phyloP scores from a whole-genome alignment of 1,140 invertebrate species.

The Euborellia annulipes region DNA sequence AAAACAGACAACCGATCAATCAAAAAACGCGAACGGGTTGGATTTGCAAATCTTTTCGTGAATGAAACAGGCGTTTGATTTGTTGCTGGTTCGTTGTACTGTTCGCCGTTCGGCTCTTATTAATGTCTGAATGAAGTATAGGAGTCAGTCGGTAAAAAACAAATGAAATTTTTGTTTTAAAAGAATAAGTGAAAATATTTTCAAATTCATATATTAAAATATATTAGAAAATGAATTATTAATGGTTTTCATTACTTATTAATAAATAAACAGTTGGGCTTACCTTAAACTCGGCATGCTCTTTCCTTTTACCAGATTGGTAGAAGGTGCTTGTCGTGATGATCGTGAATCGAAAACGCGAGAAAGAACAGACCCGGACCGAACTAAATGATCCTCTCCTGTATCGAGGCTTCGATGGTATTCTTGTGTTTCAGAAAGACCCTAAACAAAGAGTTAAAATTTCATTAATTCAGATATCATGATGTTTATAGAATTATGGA shows the following conservation, averaged over 20 bases:
- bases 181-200: not conserved
- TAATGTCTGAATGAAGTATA: too few species aligned
- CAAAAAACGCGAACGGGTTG: too few species aligned
- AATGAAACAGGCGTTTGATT: too few species aligned
- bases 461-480: too few species aligned
- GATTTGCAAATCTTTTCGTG: too few species aligned
- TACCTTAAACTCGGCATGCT: slow-evolving; percentile 91
- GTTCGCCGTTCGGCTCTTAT: too few species aligned
- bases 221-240: slow-evolving; percentile 11
- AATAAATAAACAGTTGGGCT: slow-evolving; percentile 15
- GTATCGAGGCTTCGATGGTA: slow-evolving; percentile 64
- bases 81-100: too few species aligned
- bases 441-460: too few species aligned
- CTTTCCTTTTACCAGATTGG: slow-evolving; percentile 77
- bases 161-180: not conserved
- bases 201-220: slow-evolving; percentile 21
- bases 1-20: too few species aligned
- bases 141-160: slow-evolving; percentile 10
- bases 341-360: slow-evolving; percentile 34
- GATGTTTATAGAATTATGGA: too few species aligned
- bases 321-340: slow-evolving; percentile 25
- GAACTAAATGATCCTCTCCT: slow-evolving; percentile 45
- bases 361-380: slow-evolving; percentile 45
- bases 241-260: not conserved
- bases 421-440: slow-evolving; percentile 34